Conservation (phyloP, 2,113 vertebrate species). For the Apodemus speciosus region DNA sequence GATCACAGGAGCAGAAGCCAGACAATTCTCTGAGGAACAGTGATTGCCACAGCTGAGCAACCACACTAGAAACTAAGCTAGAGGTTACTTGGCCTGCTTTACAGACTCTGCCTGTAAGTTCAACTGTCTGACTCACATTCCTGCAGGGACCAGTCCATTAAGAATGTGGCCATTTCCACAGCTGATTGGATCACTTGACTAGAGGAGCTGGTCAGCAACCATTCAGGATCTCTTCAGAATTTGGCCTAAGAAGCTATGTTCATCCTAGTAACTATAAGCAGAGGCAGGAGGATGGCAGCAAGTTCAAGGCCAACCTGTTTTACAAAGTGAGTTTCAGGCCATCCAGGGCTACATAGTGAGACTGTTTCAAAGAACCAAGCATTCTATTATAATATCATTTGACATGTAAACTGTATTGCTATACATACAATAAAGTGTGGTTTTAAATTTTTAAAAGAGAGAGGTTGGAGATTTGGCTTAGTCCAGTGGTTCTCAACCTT, state of each 20-base stretch:
- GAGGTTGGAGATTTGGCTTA: background rate
- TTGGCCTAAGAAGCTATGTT: background rate
- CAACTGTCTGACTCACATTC: background rate
- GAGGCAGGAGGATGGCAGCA: background rate
- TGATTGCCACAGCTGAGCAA: background rate
- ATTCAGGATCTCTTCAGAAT: slow-evolving; percentile 13
- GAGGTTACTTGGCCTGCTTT: background rate
- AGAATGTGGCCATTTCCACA: background rate
- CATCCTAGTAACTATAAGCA: background rate
- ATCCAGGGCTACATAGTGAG: background rate
- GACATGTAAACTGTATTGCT: background rate
- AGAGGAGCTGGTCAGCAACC: background rate
- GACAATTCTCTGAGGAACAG: background rate
- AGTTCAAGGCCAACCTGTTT: background rate
- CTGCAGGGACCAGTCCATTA: background rate
- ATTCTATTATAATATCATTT: background rate
- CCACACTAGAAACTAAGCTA: background rate
- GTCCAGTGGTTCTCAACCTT: background rate
- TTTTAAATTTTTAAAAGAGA: background rate
- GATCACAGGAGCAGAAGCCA: background rate
- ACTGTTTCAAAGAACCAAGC: background rate
- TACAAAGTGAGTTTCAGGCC: background rate
- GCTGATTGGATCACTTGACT: background rate
- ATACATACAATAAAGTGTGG: background rate
- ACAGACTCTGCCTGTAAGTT: background rate